Percentiles rank a stretch among this genome's conserved stretches.
Evolutionary conservation across 1,140 invertebrate genomes (phyloP).

Genomic region (Aphidius gifuensis): DNA sequence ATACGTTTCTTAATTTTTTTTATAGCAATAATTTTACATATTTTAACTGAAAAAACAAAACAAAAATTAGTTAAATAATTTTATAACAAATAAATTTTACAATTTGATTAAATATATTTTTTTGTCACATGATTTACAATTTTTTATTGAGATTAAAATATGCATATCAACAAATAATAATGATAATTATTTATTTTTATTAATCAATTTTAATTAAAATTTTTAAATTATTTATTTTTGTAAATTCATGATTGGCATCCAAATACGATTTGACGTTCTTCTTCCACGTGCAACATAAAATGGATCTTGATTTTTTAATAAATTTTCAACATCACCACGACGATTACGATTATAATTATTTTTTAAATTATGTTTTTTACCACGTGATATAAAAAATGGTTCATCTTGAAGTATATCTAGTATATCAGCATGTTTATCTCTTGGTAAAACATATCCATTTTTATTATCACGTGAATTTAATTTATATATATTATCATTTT

Average conservation of each 20-base stretch:
- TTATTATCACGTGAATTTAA: background rate
- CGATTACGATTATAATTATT: conserved; percentile 20
- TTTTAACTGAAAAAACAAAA: background rate
- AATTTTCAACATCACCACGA: conserved; percentile 27
- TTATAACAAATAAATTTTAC: background rate
- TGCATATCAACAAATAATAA: no score
- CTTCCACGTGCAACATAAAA: conserved; percentile 38
- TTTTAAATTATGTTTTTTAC: conserved; percentile 30
- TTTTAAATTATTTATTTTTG: background rate
- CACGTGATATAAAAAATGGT: conserved; percentile 38
- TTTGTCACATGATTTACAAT: background rate
- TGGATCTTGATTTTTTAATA: conserved; percentile 30
- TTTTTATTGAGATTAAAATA: background rate
- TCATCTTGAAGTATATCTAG: conserved; percentile 28
- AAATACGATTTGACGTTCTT: conserved; percentile 4
- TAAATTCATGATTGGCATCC: background rate
- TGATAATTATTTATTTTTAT: background rate
- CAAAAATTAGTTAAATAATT: background rate
- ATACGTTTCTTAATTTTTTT: background rate
- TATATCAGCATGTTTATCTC: conserved; percentile 33
- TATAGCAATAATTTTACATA: conserved; percentile 1
- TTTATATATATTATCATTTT: background rate
- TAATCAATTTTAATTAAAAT: background rate
- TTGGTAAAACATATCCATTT: conserved; percentile 17
- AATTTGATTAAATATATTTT: background rate